phyloP scores from a whole-genome alignment of 2,888 invertebrate genomes.

The Philhelius pedissequus region DNA sequence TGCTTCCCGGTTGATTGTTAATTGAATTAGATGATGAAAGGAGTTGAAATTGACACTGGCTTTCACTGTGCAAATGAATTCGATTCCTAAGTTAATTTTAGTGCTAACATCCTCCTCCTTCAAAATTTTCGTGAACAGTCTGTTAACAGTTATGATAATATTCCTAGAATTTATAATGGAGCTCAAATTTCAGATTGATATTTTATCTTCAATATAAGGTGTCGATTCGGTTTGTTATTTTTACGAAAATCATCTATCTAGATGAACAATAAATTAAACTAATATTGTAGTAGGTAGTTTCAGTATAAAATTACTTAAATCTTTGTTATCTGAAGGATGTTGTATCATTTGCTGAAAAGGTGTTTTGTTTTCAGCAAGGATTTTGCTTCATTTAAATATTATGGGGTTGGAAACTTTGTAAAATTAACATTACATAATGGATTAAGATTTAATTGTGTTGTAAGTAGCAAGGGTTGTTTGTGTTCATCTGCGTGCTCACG shows the following conservation, averaged over 20 bases:
- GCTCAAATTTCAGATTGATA: neutral
- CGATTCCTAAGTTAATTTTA: constrained; percentile 29
- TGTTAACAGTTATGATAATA: neutral
- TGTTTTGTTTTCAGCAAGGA: neutral
- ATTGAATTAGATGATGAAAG: constrained; percentile 28
- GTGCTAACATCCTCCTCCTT: constrained; percentile 9
- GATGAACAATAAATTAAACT: neutral
- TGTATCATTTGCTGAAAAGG: neutral
- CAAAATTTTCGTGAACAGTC: neutral
- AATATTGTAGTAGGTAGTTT: neutral
- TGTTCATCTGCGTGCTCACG: neutral
- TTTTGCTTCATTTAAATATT: neutral
- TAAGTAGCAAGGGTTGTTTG: too few relatives aligned
- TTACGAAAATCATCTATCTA: neutral
- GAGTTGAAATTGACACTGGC: neutral
- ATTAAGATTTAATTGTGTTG: neutral
- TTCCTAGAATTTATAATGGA: neutral
- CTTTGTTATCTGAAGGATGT: neutral
- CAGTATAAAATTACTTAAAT: neutral
- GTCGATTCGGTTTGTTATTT: neutral
- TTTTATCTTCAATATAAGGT: neutral
- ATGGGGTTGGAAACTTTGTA: neutral
- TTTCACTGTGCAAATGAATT: constrained; percentile 23
- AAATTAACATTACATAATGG: neutral
- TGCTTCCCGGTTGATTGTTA: neutral